Percentiles rank a stretch among this genome's conserved stretches.
These are phyloP conservation scores for Solenodon paradoxus DNA, from an alignment of 2,113 vertebrate genomes.

Conservation along the genomic window DNA sequence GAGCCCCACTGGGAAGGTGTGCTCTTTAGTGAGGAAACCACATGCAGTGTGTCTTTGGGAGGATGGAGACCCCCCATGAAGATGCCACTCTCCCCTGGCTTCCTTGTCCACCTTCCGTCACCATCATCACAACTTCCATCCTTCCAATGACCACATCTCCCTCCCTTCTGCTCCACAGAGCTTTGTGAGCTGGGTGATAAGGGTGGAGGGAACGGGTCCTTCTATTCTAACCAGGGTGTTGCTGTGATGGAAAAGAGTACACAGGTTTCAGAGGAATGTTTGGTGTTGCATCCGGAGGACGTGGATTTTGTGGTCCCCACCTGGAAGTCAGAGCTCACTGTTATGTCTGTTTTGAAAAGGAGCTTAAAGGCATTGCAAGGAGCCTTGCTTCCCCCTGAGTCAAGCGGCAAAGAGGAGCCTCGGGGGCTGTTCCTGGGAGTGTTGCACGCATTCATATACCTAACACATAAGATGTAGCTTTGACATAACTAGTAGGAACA, in stretches of 20 bases:
- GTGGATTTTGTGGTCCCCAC: not conserved
- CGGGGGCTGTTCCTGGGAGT: not conserved
- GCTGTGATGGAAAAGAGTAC: too few species aligned
- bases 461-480: slow-evolving; percentile 16
- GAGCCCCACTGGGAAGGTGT: not conserved
- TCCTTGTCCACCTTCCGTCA: not conserved
- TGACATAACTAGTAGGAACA: not conserved
- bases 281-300: not conserved
- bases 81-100: fast-evolving
- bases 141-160: not conserved
- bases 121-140: not conserved
- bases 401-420: not conserved
- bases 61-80: not conserved
- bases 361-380: not conserved
- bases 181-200: not conserved
- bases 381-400: not conserved
- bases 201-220: too few species aligned
- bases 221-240: too few species aligned
- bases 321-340: not conserved
- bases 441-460: too few species aligned
- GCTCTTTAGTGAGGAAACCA: not conserved
- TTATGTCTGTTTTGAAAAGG: not conserved
- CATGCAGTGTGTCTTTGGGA: not conserved
- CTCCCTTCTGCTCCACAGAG: not conserved
- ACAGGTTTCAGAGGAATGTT: not conserved